Evolutionary conservation across 2,113 vertebrate species (phyloP), one percentile per base, ranked within the genome.

Genomic region (Ascaphus truei): DNA sequence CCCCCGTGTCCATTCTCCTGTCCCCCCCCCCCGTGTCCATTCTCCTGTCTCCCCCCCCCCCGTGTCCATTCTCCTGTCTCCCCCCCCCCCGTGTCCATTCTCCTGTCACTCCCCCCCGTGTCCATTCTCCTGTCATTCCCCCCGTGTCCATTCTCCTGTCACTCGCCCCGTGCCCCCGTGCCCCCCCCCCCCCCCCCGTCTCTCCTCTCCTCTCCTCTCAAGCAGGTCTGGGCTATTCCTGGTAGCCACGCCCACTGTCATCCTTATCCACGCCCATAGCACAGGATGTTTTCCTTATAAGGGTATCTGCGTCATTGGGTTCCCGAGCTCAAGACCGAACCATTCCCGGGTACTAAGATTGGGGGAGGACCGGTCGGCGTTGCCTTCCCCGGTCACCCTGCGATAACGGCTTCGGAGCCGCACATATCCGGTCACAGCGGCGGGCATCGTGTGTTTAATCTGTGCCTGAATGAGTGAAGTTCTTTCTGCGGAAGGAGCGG

Each of bases 301-400:
- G 89, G 89, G 85, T 81, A 91, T 88, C 82, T 91, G 86, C 89
- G 89, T 91, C 89, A 90, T 81, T 83, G 59, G 85, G 88, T 84
- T 90, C 84, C 84, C 88, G 86, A 84, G 83, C 79, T 51, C 72
- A 57, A 74, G 56, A 37, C 66, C 33, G 31, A 64, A 76, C 69
- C 52, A 75, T 22, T 37, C 29, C 7, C 2, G 1, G 15, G 34
- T 7, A 39, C 73, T 63, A 72, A 39, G 74, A 59, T 3, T 8
- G 41, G 27, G 65, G 39, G 65, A 41, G 1, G 5, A 12, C 10
- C 2, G 10, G n/a, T 5, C 4, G 11, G 8, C 37, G 48, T 12
- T 27, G 1, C 27, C 4, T 27, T 1, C n/a, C 1, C 37, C 13
- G 37, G 37, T 41, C 22, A n/a, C n/a, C n/a, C n/a, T n/a, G n/a